These are phyloP conservation scores for Myopa tessellatipennis DNA, from an alignment of 2,888 invertebrate species.

Conservation along the genomic window DNA sequence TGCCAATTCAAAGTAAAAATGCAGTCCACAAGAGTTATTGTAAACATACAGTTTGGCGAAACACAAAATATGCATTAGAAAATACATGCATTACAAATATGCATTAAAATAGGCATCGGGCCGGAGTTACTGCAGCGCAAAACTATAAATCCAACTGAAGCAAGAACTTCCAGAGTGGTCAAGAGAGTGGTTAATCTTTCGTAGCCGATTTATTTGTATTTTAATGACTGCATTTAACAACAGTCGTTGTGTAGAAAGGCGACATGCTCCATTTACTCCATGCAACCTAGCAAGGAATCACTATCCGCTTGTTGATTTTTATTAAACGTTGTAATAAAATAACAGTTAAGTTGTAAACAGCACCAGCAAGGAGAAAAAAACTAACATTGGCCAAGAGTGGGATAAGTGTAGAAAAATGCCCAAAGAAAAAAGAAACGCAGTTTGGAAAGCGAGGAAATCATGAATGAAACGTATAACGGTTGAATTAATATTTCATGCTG, in stretches of 20 bases:
- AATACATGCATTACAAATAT: too few species aligned
- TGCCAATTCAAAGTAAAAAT: too few species aligned
- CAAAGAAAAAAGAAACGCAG: neutral
- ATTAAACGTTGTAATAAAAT: slow-evolving; percentile 48
- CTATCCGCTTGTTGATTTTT: slow-evolving; percentile 49
- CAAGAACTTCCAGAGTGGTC: neutral
- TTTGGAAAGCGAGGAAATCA: slow-evolving; percentile 33
- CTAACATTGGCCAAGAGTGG: neutral
- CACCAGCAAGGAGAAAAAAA: slow-evolving; percentile 7
- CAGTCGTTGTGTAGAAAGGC: slow-evolving; percentile 18
- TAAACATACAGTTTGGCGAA: neutral
- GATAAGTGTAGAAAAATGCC: too few species aligned
- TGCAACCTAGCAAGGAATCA: slow-evolving; percentile 39
- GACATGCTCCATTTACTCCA: slow-evolving; percentile 44
- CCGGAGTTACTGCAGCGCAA: neutral
- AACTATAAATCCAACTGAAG: slow-evolving; percentile 15
- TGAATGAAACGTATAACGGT: slow-evolving; percentile 44
- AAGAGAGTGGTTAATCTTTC: slow-evolving; percentile 42
- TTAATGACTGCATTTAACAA: slow-evolving; percentile 38
- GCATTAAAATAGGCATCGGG: neutral
- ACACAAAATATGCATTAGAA: slow-evolving; percentile 35
- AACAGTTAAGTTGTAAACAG: slow-evolving; percentile 47
- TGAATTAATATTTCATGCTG: slow-evolving; percentile 45
- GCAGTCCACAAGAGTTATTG: too few species aligned
- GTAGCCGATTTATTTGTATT: slow-evolving; percentile 45